Evolutionary conservation across 2,888 invertebrate species (phyloP), one percentile per base, ranked within the genome.

Genomic region (Hedya salicella): DNA sequence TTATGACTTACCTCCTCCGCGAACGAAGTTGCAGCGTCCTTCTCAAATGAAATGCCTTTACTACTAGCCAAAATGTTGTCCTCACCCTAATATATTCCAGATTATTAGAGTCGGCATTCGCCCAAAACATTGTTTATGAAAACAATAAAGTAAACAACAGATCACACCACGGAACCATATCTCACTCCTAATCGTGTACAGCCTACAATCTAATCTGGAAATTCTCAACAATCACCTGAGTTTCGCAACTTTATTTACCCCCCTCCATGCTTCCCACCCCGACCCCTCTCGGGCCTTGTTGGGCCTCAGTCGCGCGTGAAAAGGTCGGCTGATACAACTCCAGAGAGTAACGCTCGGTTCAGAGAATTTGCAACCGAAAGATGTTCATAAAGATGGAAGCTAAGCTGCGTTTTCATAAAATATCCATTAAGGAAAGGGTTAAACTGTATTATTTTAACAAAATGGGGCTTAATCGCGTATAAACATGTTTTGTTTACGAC

Each of bases 241-340:
- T 69, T 69, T 70, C 70, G 63, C 69, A 70, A 59, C 69, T 69
- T 68, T 70, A 69, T 72, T 69, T 67, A 67, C 71, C 71, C 68
- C 70, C 68, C 69, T 36, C 36, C 36, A 8, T 36, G 9, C 36
- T 36, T 36, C 17, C 30, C 13, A 57, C 42, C 57, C 30, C 48
- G 30, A 19, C 54, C 63, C 50, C 54, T 16, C 46, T 46, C 46
- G 46, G 73, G 75, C 77, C 61, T 81, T 78, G 82, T 86, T 83
- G 79, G 78, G 75, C 70, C 78, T 78, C 83, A 77, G 73, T 74
- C 83, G 78, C 77, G 84, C 83, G 82, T 85, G 78, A 81, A 86
- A 86, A 83, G 86, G 86, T 82, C 74, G 74, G 73, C 68, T 61
- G 73, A 72, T 76, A 76, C 75, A 75, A 72, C 71, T 39, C 48